Evolutionary conservation across 64 coral and sea anemone species (phyloP).

Genomic region (Montipora efflorescens): DNA sequence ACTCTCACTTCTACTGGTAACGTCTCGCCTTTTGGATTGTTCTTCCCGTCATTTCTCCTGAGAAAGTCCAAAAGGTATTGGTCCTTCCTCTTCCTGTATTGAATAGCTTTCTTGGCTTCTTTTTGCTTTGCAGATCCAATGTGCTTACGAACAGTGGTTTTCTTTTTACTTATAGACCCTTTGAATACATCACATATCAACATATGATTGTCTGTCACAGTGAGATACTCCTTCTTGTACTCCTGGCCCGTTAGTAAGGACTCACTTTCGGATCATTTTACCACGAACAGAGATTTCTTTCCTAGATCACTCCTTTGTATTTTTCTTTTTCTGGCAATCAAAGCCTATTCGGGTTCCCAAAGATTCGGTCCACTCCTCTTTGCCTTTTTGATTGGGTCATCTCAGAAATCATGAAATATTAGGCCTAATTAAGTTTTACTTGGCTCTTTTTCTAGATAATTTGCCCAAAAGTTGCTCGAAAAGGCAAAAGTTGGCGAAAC

Average conservation of each 20-base stretch:
- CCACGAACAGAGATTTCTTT: conserved; percentile 70
- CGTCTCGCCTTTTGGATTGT: not conserved
- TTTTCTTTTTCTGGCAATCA: conserved; percentile 80
- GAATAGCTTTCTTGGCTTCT: not conserved
- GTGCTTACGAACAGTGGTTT: conserved; percentile 69
- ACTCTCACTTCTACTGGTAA: not conserved
- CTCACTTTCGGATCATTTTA: conserved; percentile 82
- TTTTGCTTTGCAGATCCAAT: not conserved
- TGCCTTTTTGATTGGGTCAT: conserved; percentile 74
- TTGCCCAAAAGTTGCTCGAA: too few species aligned
- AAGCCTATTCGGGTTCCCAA: conserved; percentile 72
- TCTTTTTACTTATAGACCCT: conserved; percentile 75
- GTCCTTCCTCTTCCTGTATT: not conserved
- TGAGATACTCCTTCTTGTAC: conserved; percentile 68
- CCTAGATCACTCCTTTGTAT: conserved; percentile 72
- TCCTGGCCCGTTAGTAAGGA: conserved; percentile 75
- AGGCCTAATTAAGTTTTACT: too few species aligned
- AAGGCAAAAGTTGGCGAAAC: too few species aligned
- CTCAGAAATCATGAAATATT: conserved; percentile 15
- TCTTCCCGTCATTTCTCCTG: not conserved
- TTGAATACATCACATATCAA: conserved; percentile 71
- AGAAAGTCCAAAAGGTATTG: not conserved
- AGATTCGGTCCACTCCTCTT: conserved; percentile 77
- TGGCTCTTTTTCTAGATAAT: not conserved
- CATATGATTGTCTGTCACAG: conserved; percentile 65